A percentile compares a stretch with the other conserved stretches of the same genome.
phyloP scores from a whole-genome alignment of 1,140 invertebrate genomes.

The Hycleus cichorii region DNA sequence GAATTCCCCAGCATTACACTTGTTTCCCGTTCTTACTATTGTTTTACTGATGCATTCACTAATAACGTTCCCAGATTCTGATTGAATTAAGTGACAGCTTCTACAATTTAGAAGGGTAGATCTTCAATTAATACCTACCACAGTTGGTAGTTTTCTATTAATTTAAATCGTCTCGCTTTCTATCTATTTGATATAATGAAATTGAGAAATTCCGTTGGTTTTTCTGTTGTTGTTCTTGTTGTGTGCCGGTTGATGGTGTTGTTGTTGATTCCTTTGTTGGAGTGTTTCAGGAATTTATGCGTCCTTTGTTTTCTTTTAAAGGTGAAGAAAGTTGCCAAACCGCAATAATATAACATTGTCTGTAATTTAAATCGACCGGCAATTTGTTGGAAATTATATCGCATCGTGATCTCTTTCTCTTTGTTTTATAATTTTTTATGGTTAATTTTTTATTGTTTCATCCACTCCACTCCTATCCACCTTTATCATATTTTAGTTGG shows the following conservation, averaged over 20 bases:
- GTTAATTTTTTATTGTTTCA: too few relatives aligned
- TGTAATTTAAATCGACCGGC: slow-evolving; percentile 13
- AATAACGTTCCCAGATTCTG: slow-evolving; percentile 8
- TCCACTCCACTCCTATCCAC: too few relatives aligned
- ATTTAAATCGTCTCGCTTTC: too few relatives aligned
- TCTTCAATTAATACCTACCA: slow-evolving; percentile 6
- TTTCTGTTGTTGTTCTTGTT: too few relatives aligned
- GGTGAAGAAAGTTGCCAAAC: slow-evolving; percentile 15
- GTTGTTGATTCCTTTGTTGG: background rate
- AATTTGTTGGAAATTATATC: slow-evolving; percentile 11
- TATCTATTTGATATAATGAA: too few relatives aligned
- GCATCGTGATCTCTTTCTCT: background rate
- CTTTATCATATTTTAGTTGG: too few relatives aligned
- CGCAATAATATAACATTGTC: slow-evolving; percentile 6
- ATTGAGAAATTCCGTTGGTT: too few relatives aligned
- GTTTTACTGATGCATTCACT: slow-evolving; percentile 7
- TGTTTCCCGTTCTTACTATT: background rate
- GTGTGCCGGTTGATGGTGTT: too few relatives aligned
- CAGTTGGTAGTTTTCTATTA: too few relatives aligned
- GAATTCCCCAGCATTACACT: too few relatives aligned
- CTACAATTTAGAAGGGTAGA: background rate
- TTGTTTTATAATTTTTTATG: too few relatives aligned
- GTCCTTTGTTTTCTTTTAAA: slow-evolving; percentile 14
- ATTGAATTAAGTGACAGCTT: slow-evolving; percentile 14
- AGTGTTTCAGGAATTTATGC: slow-evolving; percentile 5